phyloP scores from a whole-genome alignment of 1,140 invertebrate genomes.

The Bradynema listronoti region DNA sequence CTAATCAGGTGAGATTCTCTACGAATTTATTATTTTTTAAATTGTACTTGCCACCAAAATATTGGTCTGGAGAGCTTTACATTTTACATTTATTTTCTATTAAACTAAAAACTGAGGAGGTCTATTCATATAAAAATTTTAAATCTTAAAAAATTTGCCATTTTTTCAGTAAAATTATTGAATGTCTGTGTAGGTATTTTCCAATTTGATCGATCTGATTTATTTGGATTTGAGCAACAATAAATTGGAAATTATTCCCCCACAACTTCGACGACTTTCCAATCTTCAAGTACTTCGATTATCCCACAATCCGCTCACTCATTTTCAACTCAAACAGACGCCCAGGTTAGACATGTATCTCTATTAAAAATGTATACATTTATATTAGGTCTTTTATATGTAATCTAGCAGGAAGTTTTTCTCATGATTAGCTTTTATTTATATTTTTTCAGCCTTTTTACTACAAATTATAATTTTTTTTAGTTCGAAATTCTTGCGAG shows the following conservation, averaged over 20 bases:
- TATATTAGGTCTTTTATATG: too few species aligned
- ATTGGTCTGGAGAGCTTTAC: too few species aligned
- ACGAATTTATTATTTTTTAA: constrained; percentile 77
- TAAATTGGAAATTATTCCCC: constrained; percentile 85
- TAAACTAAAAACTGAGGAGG: too few species aligned
- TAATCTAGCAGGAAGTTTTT: too few species aligned
- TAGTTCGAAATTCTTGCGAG: constrained; percentile 73
- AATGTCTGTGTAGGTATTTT: too few species aligned
- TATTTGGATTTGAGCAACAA: constrained; percentile 91
- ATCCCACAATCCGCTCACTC: constrained; percentile 90
- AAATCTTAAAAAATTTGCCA: too few species aligned
- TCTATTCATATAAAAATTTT: too few species aligned
- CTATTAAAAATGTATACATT: too few species aligned
- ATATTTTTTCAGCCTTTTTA: not conserved
- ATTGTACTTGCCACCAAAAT: too few species aligned
- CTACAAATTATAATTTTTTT: constrained; percentile 12
- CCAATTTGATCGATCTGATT: constrained; percentile 86
- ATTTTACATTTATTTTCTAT: too few species aligned
- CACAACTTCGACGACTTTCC: constrained; percentile 83
- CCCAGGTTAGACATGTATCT: too few species aligned
- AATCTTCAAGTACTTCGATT: constrained; percentile 88
- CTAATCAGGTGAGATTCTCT: constrained; percentile 41
- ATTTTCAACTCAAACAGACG: constrained; percentile 81
- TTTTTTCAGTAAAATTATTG: too few species aligned
- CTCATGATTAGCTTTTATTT: not conserved